A percentile compares a stretch with the other conserved stretches of the same genome.
Evolutionary conservation across 2,888 invertebrate genomes (phyloP).

Genomic region (Hemaris fuciformis): DNA sequence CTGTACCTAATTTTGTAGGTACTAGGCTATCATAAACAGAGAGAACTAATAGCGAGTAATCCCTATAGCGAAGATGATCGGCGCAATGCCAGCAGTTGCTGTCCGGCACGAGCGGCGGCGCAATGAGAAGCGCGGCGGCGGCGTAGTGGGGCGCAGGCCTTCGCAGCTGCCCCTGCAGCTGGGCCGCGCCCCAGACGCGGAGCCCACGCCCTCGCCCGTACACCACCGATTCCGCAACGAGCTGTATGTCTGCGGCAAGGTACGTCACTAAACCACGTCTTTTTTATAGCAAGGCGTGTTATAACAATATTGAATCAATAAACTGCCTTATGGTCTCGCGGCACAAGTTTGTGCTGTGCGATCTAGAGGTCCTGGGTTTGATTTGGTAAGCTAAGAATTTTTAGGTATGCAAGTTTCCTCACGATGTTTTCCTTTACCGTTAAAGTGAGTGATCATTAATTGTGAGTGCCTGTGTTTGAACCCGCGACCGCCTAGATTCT

Average conservation of each 20-base stretch:
- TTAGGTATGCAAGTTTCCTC: too few relatives aligned
- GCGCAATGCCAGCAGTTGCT: constrained; percentile 93
- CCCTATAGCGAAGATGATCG: constrained; percentile 85
- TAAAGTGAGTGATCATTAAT: too few relatives aligned
- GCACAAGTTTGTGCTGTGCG: too few relatives aligned
- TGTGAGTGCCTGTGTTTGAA: too few relatives aligned
- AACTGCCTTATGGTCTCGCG: too few relatives aligned
- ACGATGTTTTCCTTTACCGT: too few relatives aligned
- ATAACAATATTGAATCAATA: too few relatives aligned
- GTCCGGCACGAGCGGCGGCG: constrained; percentile 90
- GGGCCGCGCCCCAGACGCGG: constrained; percentile 82
- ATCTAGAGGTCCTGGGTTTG: too few relatives aligned
- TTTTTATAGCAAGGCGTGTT: too few relatives aligned
- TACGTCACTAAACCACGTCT: too few relatives aligned
- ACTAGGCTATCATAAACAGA: constrained; percentile 7
- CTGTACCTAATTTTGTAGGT: neutral
- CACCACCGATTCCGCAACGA: constrained; percentile 82
- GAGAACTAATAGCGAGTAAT: neutral
- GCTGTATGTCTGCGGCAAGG: constrained; percentile 88
- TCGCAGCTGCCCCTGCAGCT: constrained; percentile 85
- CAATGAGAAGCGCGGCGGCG: constrained; percentile 84
- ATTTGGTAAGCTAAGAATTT: too few relatives aligned
- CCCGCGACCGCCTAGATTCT: too few relatives aligned
- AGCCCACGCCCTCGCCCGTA: constrained; percentile 85
- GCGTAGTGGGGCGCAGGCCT: constrained; percentile 77